Percentiles rank a stretch among this genome's conserved stretches.
phyloP scores from a whole-genome alignment of 2,888 invertebrate species.

The Acleris sparsana region DNA sequence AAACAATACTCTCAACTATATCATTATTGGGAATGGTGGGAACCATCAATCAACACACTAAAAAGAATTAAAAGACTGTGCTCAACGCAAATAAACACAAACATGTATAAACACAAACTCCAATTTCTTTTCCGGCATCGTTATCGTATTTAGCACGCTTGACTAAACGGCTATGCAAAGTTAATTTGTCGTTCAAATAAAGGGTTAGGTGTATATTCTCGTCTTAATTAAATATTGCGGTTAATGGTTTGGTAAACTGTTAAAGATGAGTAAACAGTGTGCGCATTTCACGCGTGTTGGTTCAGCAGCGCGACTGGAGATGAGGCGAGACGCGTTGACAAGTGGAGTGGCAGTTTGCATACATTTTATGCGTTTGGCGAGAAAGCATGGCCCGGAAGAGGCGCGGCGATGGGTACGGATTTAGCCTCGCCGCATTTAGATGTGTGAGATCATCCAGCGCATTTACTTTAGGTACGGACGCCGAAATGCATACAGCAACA shows the following conservation, averaged over 20 bases:
- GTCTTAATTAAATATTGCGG: conserved; percentile 51
- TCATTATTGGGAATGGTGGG: background rate
- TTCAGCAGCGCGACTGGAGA: conserved; percentile 58
- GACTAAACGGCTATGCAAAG: conserved; percentile 35
- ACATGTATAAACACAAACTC: conserved; percentile 3
- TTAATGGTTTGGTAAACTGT: conserved; percentile 65
- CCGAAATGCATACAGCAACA: conserved; percentile 39
- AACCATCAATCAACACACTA: background rate
- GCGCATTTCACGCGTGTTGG: conserved; percentile 61
- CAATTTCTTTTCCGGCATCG: conserved; percentile 5
- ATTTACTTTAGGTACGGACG: conserved; percentile 50
- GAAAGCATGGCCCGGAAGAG: conserved; percentile 75
- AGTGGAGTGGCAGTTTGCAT: conserved; percentile 71
- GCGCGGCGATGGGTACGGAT: conserved; percentile 68
- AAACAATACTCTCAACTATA: background rate
- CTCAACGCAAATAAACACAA: background rate
- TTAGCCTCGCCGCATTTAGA: conserved; percentile 77
- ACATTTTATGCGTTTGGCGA: conserved; percentile 73
- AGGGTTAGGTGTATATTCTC: conserved; percentile 45
- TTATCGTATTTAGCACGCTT: conserved; percentile 12
- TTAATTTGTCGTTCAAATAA: conserved; percentile 42
- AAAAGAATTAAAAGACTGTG: conserved; percentile 5
- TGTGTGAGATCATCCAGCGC: conserved; percentile 71
- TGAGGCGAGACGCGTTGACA: conserved; percentile 64
- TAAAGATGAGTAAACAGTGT: conserved; percentile 62